phyloP scores from a whole-genome alignment of 2,797 vertebrate genomes.

The Atherinosoma microstoma region DNA sequence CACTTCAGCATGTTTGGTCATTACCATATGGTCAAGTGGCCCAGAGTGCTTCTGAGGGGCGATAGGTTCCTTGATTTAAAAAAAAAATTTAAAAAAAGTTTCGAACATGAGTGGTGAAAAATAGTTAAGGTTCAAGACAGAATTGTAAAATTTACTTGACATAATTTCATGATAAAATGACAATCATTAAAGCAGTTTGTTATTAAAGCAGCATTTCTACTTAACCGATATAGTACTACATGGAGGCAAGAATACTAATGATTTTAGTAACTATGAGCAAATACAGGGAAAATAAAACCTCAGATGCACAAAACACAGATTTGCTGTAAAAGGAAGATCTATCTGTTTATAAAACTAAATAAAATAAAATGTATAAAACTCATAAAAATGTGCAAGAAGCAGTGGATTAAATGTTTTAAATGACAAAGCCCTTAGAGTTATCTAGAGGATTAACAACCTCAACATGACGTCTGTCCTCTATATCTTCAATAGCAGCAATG shows the following conservation, averaged over 20 bases:
- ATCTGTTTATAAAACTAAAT: constrained; percentile 13
- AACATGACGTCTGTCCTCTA: constrained; percentile 62
- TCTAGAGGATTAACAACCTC: constrained; percentile 49
- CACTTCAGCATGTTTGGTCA: constrained; percentile 93
- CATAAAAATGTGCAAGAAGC: not conserved
- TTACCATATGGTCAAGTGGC: constrained; percentile 93
- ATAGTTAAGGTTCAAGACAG: not conserved
- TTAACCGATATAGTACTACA: not conserved
- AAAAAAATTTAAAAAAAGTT: not conserved
- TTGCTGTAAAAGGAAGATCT: constrained; percentile 3
- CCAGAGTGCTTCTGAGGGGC: constrained; percentile 80
- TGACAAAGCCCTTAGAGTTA: not conserved
- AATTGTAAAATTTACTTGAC: not conserved
- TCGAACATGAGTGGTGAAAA: too few species aligned
- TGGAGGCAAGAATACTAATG: not conserved
- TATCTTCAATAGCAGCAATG: constrained; percentile 73
- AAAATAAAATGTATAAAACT: constrained; percentile 23
- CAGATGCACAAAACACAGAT: not conserved
- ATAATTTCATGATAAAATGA: not conserved
- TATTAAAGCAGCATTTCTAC: not conserved
- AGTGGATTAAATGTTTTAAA: not conserved
- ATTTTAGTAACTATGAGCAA: not conserved
- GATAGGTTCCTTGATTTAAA: constrained; percentile 45
- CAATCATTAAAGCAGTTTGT: not conserved
- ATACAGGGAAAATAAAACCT: constrained; percentile 7